These are phyloP conservation scores for Volucella inflata DNA, from an alignment of 2,888 invertebrate species.

Conservation along the genomic window DNA sequence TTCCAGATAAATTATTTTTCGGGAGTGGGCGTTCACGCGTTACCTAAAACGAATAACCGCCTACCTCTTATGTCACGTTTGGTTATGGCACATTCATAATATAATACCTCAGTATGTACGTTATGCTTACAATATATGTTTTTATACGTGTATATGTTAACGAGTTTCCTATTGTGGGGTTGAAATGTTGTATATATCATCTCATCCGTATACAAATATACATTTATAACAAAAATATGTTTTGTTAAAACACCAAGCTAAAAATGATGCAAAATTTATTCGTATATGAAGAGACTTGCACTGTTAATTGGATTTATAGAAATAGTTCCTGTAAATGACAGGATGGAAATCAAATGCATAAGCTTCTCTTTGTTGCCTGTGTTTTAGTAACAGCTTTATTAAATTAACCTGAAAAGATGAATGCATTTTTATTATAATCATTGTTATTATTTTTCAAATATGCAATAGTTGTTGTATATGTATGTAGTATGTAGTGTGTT, in stretches of 20 bases:
- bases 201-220: conserved; percentile 1
- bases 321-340: conserved; percentile 28
- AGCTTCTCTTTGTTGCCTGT: too few relatives aligned
- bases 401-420: too few relatives aligned
- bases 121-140: conserved; percentile 38
- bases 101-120: conserved; percentile 43
- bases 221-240: conserved; percentile 24
- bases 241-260: conserved; percentile 42
- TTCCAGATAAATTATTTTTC: conserved; percentile 66
- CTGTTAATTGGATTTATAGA: conserved; percentile 35
- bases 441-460: too few relatives aligned
- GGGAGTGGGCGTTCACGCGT: conserved; percentile 47
- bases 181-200: conserved; percentile 29
- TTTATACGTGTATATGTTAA: conserved; percentile 14
- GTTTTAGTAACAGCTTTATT: too few relatives aligned
- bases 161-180: conserved; percentile 26
- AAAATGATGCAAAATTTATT: conserved; percentile 38
- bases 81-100: conserved; percentile 65
- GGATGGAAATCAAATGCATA: not conserved
- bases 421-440: too few relatives aligned
- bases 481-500: too few relatives aligned
- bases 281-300: conserved; percentile 28
- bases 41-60: conserved; percentile 55
- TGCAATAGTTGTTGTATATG: too few relatives aligned
- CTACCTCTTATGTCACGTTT: conserved; percentile 68